Base-by-base conservation (phyloP, 2,797 vertebrate genomes). In the Peromyscus eremicus region DNA sequence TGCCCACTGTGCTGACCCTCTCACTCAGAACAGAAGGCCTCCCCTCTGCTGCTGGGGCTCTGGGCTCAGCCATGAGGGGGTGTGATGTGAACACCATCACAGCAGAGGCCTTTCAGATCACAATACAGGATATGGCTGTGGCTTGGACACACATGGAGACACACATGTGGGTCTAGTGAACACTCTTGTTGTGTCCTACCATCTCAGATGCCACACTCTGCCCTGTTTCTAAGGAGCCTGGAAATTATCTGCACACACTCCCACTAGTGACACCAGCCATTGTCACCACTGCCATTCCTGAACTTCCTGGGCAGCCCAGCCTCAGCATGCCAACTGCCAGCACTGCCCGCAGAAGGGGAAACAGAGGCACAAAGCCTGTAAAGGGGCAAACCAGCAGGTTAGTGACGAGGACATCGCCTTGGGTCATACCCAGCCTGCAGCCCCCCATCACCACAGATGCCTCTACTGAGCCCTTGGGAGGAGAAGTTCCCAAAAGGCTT, bases 221-320 rank as follows among this genome's bases (percentile, higher is more conserved):
- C 27, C 4, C 77, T 23, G 49, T 32, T n/a, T 34, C 55, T 34
- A 12, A 46, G 27, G 55, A 37, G 52, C 12, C 29, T 32, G 46
- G 68, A 12, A 17, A 19, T 10, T 27, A 62, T 32, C 29, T 6
- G 40, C 29, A 17, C 0, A 6, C 2, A 1, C 11, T 23, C 62
- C 80, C 3, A 8, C 34, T 9, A 70, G 34, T 12, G 9, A 40
- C 0, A 1, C 16, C 43, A 46, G 6, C 19, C 1, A 14, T 10
- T 1, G 12, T 11, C 0, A 10, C 12, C 5, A 27, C 10, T 2
- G 34, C 43, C 19, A 0, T 27, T 21, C 14, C 0, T 9, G 66
- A 14, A 29, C 60, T 64, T 8, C 2, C 2, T 16, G 14, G 16
- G 37, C 29, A 57, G 40, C 0, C n/a, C 62, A 34, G 21, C 43